Percentiles rank a stretch among this genome's conserved stretches.
These are phyloP conservation scores for Cephus cinctus DNA, from an alignment of 1,140 invertebrate species.

Conservation along the genomic window DNA sequence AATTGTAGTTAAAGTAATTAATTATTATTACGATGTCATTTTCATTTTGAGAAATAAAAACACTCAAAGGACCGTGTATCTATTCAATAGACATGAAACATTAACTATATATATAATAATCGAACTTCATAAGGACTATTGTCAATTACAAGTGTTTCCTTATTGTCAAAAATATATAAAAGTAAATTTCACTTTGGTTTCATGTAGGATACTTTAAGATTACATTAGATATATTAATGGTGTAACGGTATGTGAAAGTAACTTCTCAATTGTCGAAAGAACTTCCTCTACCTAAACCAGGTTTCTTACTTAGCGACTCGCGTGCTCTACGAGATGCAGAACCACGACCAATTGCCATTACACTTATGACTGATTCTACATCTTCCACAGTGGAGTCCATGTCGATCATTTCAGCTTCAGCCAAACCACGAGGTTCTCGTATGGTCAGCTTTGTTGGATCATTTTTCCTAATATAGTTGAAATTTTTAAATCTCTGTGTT, in stretches of 20 bases:
- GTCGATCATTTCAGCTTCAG: slow-evolving; percentile 24
- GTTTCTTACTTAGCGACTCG: no score
- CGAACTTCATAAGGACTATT: not conserved
- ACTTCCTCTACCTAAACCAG: not conserved
- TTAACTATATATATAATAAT: not conserved
- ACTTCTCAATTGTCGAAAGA: not conserved
- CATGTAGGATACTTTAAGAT: slow-evolving; percentile 5
- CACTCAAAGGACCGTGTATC: not conserved
- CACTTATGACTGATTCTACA: slow-evolving; percentile 21
- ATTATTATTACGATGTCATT: slow-evolving; percentile 4
- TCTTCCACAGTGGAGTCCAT: slow-evolving; percentile 15
- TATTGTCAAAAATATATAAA: slow-evolving; percentile 2
- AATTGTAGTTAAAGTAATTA: slow-evolving; percentile 8
- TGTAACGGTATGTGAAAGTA: not conserved
- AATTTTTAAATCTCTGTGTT: not conserved
- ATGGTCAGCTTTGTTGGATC: not conserved
- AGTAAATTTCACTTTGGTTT: slow-evolving; percentile 12
- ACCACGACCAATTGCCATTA: slow-evolving; percentile 20
- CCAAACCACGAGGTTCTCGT: slow-evolving; percentile 22
- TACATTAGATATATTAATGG: slow-evolving; percentile 5
- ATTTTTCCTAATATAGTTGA: not conserved
- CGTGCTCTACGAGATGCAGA: no score
- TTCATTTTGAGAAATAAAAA: slow-evolving; percentile 3
- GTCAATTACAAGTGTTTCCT: not conserved
- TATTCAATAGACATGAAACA: not conserved